phyloP scores from a whole-genome alignment of 2,888 invertebrate species.

The Lepidochrysops patricia region DNA sequence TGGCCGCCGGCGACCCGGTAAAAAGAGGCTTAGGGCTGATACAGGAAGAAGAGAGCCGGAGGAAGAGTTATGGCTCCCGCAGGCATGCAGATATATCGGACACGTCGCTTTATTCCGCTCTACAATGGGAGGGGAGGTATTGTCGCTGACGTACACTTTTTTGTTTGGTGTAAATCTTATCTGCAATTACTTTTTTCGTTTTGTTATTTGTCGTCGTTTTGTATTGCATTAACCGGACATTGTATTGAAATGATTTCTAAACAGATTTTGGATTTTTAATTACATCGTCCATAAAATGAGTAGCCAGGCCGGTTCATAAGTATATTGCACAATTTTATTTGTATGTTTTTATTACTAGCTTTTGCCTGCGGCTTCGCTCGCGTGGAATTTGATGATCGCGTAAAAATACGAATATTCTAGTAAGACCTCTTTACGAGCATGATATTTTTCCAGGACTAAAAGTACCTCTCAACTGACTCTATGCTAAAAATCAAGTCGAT shows the following conservation, averaged over 20 bases:
- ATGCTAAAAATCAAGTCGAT: too few relatives aligned
- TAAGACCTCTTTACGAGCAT: too few relatives aligned
- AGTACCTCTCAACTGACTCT: too few relatives aligned
- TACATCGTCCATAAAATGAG: neutral
- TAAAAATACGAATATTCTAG: too few relatives aligned
- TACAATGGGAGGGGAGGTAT: slow-evolving; percentile 42
- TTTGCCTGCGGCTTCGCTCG: too few relatives aligned
- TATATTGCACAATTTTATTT: too few relatives aligned
- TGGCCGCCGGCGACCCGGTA: slow-evolving; percentile 60
- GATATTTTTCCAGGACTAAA: too few relatives aligned
- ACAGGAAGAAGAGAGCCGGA: slow-evolving; percentile 71
- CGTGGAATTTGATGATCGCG: too few relatives aligned
- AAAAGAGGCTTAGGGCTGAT: slow-evolving; percentile 67
- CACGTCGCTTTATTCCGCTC: slow-evolving; percentile 39
- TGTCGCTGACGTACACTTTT: slow-evolving; percentile 33
- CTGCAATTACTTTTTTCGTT: slow-evolving; percentile 7
- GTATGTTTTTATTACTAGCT: too few relatives aligned
- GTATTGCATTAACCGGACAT: neutral
- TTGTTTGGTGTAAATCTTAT: slow-evolving; percentile 9
- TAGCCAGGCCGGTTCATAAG: too few relatives aligned
- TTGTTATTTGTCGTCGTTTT: neutral
- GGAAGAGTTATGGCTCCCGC: slow-evolving; percentile 70
- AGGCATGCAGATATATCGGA: slow-evolving; percentile 43
- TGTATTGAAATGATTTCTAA: neutral
- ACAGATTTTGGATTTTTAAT: neutral